These are phyloP conservation scores for Columba livia DNA, from an alignment of 2,113 vertebrate species.

Conservation along the genomic window DNA sequence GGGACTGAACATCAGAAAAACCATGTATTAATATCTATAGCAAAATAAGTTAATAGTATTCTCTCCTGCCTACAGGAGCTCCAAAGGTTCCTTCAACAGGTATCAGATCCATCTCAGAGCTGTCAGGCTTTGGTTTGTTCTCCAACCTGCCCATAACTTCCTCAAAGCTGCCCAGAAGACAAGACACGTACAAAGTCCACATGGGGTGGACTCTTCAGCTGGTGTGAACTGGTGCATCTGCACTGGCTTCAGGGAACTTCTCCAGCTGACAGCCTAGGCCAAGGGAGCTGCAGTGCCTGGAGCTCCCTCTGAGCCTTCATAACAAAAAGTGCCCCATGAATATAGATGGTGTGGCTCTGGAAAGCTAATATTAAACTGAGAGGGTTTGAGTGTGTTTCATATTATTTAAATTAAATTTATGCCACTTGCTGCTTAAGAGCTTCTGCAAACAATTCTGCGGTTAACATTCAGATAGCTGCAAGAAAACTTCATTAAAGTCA, in stretches of 20 bases:
- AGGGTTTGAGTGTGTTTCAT: neutral
- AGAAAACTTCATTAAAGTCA: neutral
- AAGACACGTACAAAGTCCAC: accelerated
- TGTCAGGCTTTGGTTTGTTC: neutral
- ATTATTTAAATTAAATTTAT: neutral
- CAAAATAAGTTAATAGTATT: neutral
- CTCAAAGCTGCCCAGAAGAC: neutral
- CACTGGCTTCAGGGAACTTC: neutral
- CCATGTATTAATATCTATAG: neutral
- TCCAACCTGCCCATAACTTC: neutral
- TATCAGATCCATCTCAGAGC: neutral
- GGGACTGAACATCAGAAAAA: neutral
- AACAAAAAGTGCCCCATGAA: neutral
- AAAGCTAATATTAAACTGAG: slow-evolving; percentile 1
- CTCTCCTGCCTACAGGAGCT: neutral
- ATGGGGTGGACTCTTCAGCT: neutral
- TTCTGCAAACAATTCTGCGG: neutral
- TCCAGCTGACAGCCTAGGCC: neutral
- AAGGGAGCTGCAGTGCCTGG: neutral
- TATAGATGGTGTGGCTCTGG: neutral
- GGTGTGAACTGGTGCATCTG: neutral
- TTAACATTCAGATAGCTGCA: neutral
- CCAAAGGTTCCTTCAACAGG: neutral
- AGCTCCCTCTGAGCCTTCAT: neutral
- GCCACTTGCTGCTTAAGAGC: neutral